Conservation (phyloP, 2,797 vertebrate species). For the Myripristis murdjan region DNA sequence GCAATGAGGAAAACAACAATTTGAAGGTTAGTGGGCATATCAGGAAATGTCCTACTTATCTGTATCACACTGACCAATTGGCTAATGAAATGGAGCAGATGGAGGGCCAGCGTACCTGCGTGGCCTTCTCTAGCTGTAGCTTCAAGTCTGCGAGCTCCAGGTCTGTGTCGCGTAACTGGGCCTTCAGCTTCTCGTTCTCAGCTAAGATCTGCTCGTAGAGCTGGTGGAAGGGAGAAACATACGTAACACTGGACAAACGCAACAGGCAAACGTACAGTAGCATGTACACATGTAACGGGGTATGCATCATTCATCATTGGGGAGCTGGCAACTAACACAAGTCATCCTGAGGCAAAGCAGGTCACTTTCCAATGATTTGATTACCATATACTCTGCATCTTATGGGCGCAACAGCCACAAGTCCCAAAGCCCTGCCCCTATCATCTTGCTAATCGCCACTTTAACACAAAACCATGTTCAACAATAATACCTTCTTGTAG, state of each 20-base stretch:
- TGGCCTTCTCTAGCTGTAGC: conserved; percentile 97
- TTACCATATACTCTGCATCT: no score
- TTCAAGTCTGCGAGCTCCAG: conserved; percentile 96
- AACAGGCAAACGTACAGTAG: background rate
- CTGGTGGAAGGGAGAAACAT: conserved; percentile 68
- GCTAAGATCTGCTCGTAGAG: conserved; percentile 98
- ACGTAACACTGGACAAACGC: background rate
- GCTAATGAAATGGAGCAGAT: rapidly evolving
- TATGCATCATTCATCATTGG: no score
- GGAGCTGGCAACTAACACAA: no score
- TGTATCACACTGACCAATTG: rapidly evolving
- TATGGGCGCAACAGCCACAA: no score
- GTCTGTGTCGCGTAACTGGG: conserved; percentile 96
- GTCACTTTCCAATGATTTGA: no score
- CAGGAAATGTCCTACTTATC: no score
- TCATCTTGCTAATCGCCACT: no score
- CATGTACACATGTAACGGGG: background rate
- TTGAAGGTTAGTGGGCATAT: background rate
- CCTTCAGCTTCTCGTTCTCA: conserved; percentile 98
- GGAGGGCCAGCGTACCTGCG: conserved; percentile 87
- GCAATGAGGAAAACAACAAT: conserved; percentile 61
- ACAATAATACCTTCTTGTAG: conserved; percentile 94
- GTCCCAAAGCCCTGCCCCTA: no score
- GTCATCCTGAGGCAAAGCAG: no score
- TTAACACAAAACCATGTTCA: no score